Base-by-base conservation (phyloP, 2,113 vertebrate genomes). In the Myodes glareolus region DNA sequence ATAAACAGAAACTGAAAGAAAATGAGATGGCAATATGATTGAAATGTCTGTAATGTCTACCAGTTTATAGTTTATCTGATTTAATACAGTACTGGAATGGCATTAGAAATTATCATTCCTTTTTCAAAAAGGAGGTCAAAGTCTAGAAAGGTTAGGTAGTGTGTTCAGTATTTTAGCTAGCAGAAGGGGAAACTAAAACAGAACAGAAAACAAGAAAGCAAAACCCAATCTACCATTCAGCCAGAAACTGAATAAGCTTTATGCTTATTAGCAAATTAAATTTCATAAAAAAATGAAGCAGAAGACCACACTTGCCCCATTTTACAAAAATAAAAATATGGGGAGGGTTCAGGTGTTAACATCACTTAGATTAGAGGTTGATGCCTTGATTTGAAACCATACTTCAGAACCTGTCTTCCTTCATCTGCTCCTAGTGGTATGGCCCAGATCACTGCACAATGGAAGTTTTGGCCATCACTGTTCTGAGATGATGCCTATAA, bases 21-120 rank as follows among this genome's bases (percentile, higher is more conserved):
- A 95, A 78, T 82, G 73, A 95, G 23, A 7, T 85, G n/a, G n/a
- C 31, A 73, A 86, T 82, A 84, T 47, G 70, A 96, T 63, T 68
- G 73, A 96, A 91, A 65, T 42, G 25, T 75, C n/a, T 72, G 0
- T 25, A 63, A 47, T 92, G 9, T 73, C 96, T 95, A 94, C 33
- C 13, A 95, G 6, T 78, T 92, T 90, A 55, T 14, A 52, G 2
- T 73, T 93, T 73, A 73, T 90, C 27, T 90, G 88, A 90, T 94
- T 73, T 76, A 92, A 78, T 63, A n/a, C 3, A 39, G 23, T 17
- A 42, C 5, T 39, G 63, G 9, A 81, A 13, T n/a, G 70, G 23
- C 7, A 88, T 55, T 73, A 61, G 85, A 1, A 33, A 21, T 72
- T 72, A 36, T 89, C 90, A 67, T 55, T 7, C 11, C 2, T 4